Conservation (phyloP, 1,140 invertebrate species). For the Drosophila ananassae region DNA sequence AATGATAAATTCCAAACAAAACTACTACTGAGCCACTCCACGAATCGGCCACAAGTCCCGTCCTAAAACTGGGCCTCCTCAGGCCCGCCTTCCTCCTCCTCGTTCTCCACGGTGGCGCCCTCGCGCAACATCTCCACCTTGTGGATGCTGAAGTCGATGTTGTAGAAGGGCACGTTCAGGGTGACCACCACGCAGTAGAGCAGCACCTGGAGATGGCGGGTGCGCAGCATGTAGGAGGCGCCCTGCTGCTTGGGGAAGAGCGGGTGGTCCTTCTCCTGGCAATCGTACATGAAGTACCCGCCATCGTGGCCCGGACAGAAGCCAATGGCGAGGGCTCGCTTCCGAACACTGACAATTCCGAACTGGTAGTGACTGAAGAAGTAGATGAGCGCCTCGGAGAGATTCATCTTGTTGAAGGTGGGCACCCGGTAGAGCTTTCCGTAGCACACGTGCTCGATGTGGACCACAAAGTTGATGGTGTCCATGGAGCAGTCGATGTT, state of each 20-base stretch:
- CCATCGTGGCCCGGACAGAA: slow-evolving; percentile 82
- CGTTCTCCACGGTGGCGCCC: slow-evolving; percentile 62
- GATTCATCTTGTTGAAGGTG: slow-evolving; percentile 85
- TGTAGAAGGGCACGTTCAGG: slow-evolving; percentile 84
- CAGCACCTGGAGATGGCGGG: slow-evolving; percentile 86
- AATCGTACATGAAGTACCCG: slow-evolving; percentile 88
- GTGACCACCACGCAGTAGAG: slow-evolving; percentile 86
- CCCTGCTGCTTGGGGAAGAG: slow-evolving; percentile 86
- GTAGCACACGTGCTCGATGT: slow-evolving; percentile 86
- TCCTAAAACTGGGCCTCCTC: not conserved
- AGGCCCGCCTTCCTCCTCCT: slow-evolving; percentile 53
- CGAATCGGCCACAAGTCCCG: not conserved
- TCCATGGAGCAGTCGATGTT: slow-evolving; percentile 84
- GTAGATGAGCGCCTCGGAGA: slow-evolving; percentile 86
- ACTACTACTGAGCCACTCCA: slow-evolving; percentile 1
- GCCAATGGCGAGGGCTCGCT: slow-evolving; percentile 86
- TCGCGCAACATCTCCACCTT: slow-evolving; percentile 76
- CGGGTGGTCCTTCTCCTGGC: slow-evolving; percentile 86
- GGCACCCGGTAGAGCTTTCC: slow-evolving; percentile 86
- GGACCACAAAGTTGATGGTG: slow-evolving; percentile 85
- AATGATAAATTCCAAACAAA: not conserved
- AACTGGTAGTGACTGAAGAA: slow-evolving; percentile 86
- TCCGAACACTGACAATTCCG: slow-evolving; percentile 85
- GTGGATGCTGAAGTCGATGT: slow-evolving; percentile 74
- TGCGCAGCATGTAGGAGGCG: slow-evolving; percentile 86